Percentiles rank a stretch among this genome's conserved stretches.
These are phyloP conservation scores for Alexandromys oeconomus DNA, from an alignment of 2,797 vertebrate species.

Conservation along the genomic window DNA sequence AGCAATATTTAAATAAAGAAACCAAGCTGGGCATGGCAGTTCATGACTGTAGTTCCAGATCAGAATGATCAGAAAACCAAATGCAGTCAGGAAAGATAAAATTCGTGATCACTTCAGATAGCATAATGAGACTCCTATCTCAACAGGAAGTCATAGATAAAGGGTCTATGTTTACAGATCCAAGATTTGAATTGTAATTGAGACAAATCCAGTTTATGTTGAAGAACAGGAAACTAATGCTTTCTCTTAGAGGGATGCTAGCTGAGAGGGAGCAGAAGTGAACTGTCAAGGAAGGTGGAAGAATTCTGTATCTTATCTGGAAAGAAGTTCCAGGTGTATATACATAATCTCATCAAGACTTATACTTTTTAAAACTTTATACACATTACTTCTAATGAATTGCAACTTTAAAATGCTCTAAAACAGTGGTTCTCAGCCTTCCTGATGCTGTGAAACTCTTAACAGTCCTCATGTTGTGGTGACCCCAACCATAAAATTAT, in stretches of 20 bases:
- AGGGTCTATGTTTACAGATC: neutral
- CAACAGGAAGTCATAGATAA: neutral
- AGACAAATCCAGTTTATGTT: neutral
- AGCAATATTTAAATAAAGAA: neutral
- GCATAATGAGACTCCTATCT: neutral
- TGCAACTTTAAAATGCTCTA: neutral
- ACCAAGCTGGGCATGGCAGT: neutral
- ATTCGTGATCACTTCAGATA: neutral
- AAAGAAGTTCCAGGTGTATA: neutral
- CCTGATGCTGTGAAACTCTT: neutral
- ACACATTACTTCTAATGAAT: neutral
- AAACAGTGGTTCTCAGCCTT: neutral
- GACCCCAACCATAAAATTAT: neutral
- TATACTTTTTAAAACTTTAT: neutral
- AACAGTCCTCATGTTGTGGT: neutral
- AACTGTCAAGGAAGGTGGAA: neutral
- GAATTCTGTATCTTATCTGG: neutral
- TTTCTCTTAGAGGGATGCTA: neutral
- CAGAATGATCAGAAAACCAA: neutral
- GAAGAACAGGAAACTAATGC: neutral
- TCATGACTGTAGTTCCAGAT: neutral
- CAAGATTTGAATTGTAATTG: neutral
- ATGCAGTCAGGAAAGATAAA: too few relatives aligned
- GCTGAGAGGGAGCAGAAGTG: neutral
- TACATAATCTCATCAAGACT: neutral